Percentiles rank a stretch among this genome's conserved stretches.
Evolutionary conservation across 2,113 vertebrate genomes (phyloP).

Genomic region (Balaenoptera acutorostrata): DNA sequence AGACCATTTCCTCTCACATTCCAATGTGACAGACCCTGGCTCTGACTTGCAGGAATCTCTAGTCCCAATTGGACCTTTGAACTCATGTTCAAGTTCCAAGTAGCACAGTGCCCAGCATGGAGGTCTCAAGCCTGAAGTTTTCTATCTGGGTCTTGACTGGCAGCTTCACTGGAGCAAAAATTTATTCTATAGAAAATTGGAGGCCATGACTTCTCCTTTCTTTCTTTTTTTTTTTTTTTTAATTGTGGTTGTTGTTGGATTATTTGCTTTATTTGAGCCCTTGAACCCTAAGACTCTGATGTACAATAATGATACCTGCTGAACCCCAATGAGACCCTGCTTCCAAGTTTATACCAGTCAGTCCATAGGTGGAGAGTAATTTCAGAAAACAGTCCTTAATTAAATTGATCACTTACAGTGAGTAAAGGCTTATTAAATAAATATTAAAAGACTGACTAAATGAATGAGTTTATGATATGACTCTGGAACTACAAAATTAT

Average conservation of each 20-base stretch:
- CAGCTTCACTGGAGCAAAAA: background rate
- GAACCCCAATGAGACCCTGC: background rate
- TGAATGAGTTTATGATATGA: conserved; percentile 49
- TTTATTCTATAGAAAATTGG: background rate
- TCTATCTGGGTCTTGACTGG: background rate
- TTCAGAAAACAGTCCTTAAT: background rate
- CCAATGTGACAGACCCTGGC: background rate
- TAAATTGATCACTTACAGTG: background rate
- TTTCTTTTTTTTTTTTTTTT: background rate
- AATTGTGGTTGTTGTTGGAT: background rate
- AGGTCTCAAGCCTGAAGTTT: background rate
- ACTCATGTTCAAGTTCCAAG: background rate
- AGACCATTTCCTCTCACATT: background rate
- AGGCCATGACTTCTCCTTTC: background rate
- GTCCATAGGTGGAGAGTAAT: background rate
- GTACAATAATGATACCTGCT: background rate
- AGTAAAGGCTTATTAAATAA: conserved; percentile 41
- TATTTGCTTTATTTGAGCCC: background rate
- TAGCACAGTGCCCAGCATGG: background rate
- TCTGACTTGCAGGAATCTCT: background rate
- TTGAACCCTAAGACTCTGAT: background rate
- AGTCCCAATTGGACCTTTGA: background rate
- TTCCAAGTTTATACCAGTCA: background rate
- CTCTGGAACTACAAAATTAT: conserved; percentile 38
- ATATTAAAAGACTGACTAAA: conserved; percentile 14